Percentiles rank a stretch among this genome's conserved stretches.
These are phyloP conservation scores for Oreochromis niloticus DNA, from an alignment of 2,113 vertebrate species.

Conservation along the genomic window DNA sequence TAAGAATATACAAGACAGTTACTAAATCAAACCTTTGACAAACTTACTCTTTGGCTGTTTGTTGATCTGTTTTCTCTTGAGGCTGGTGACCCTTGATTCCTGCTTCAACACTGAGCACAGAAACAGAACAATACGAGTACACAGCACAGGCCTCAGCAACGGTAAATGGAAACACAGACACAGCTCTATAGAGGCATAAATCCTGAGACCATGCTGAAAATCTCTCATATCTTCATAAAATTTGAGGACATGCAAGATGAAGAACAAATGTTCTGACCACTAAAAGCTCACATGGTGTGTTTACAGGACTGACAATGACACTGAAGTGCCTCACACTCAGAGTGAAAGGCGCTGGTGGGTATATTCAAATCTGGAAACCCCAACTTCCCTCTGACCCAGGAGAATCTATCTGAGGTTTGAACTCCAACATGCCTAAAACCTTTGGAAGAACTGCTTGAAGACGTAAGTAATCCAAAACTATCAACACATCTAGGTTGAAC, in stretches of 20 bases:
- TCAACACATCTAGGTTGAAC: background rate
- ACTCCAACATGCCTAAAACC: background rate
- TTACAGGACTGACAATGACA: background rate
- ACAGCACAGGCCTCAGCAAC: background rate
- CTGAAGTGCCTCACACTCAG: background rate
- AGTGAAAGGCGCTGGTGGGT: accelerated
- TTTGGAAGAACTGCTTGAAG: background rate
- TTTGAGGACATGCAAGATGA: background rate
- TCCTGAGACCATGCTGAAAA: background rate
- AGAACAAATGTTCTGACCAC: background rate
- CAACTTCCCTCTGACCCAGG: background rate
- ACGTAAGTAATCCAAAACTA: background rate
- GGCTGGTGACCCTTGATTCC: constrained; percentile 74
- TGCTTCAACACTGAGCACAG: constrained; percentile 83
- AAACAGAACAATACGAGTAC: background rate
- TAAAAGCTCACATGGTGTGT: background rate
- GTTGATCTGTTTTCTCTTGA: constrained; percentile 77
- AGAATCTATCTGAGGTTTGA: background rate
- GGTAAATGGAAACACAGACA: background rate
- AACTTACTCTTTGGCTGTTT: constrained; percentile 59
- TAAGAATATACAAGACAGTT: background rate
- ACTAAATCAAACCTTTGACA: background rate
- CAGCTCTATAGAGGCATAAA: background rate
- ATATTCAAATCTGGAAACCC: background rate
- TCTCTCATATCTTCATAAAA: background rate